These are phyloP conservation scores for Isurus oxyrinchus DNA, from an alignment of 2,113 vertebrate species.

Conservation along the genomic window DNA sequence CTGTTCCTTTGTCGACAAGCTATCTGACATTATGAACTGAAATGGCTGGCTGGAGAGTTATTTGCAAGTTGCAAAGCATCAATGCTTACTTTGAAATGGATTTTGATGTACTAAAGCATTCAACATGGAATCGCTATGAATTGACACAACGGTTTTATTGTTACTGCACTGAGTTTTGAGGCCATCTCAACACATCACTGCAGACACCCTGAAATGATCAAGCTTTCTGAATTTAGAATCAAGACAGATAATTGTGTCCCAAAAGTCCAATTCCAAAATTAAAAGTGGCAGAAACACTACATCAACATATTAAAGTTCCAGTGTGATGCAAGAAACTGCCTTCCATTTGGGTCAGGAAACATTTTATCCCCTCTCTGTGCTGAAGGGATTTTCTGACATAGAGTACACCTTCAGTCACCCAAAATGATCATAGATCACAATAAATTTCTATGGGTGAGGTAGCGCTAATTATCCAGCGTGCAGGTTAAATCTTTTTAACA, in stretches of 20 bases:
- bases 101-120: not conserved
- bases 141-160: not conserved
- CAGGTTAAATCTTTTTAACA: not conserved
- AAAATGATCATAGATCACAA: not conserved
- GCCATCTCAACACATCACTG: not conserved
- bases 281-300: not conserved
- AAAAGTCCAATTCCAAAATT: not conserved
- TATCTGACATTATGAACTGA: not conserved
- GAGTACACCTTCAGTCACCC: not conserved
- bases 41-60: not conserved
- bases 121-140: not conserved
- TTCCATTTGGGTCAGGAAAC: not conserved
- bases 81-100: constrained; percentile 3
- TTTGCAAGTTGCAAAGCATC: not conserved
- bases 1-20: not conserved
- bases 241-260: not conserved
- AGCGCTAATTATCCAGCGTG: not conserved
- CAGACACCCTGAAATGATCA: not conserved
- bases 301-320: not conserved
- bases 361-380: not conserved
- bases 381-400: not conserved
- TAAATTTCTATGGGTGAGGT: not conserved
- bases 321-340: not conserved
- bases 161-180: not conserved
- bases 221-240: not conserved